phyloP scores from a whole-genome alignment of 2,113 vertebrate species.

The Actenoides lindsayi region DNA sequence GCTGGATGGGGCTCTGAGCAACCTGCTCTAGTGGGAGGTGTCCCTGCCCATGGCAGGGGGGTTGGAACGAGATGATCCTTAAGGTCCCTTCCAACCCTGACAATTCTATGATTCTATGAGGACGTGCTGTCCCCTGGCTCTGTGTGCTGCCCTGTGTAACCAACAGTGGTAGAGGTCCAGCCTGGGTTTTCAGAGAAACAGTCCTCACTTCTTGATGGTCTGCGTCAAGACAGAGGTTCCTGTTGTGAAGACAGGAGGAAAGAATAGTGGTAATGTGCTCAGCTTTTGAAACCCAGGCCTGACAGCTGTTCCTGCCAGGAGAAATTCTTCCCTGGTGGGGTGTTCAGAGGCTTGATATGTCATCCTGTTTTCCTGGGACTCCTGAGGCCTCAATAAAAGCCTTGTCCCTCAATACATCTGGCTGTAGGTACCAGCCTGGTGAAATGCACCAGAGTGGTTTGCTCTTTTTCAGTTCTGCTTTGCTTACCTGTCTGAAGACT shows the following conservation, averaged over 20 bases:
- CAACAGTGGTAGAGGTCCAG: background rate
- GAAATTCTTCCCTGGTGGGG: background rate
- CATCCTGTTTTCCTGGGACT: background rate
- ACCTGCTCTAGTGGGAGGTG: too few species aligned
- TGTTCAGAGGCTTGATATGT: background rate
- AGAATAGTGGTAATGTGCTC: background rate
- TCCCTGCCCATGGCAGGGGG: too few species aligned
- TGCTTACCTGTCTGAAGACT: background rate
- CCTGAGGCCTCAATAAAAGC: background rate
- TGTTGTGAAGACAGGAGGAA: background rate
- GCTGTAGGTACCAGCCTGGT: rapidly evolving
- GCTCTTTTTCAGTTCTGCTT: background rate
- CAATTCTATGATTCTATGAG: background rate
- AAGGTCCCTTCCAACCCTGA: too few species aligned
- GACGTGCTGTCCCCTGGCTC: background rate
- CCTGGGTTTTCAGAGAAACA: background rate
- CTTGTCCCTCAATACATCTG: background rate
- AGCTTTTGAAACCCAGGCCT: background rate
- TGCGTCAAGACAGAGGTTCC: background rate
- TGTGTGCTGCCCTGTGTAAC: background rate
- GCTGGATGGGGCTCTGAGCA: too few species aligned
- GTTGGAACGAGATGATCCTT: too few species aligned
- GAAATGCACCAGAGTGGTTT: background rate
- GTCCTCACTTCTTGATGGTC: background rate
- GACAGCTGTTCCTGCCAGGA: background rate